These are phyloP conservation scores for Mystacornis crossleyi DNA, from an alignment of 2,113 vertebrate genomes.

Conservation along the genomic window DNA sequence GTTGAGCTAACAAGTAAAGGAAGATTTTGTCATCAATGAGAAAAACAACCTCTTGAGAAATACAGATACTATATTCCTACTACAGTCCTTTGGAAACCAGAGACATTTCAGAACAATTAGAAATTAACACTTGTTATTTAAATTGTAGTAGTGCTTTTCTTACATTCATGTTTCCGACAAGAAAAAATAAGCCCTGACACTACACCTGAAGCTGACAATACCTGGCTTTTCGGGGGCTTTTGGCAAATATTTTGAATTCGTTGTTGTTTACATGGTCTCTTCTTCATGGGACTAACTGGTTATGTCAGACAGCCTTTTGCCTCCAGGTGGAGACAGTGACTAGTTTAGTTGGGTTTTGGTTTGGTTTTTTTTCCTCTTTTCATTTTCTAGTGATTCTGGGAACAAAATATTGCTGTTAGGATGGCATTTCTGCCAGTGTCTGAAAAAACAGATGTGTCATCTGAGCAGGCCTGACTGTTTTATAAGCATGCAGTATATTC, in stretches of 20 bases:
- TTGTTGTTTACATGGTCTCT: background rate
- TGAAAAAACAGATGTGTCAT: slow-evolving; percentile 27
- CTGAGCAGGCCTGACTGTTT: background rate
- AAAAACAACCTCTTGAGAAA: background rate
- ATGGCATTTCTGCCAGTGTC: background rate
- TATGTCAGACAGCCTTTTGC: background rate
- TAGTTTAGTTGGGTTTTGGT: background rate
- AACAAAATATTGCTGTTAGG: background rate
- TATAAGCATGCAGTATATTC: slow-evolving; percentile 25
- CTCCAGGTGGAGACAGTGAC: background rate
- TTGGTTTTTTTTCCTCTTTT: background rate
- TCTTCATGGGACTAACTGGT: background rate
- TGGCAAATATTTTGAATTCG: background rate
- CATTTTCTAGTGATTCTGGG: background rate
- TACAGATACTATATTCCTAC: background rate
- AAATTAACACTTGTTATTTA: background rate
- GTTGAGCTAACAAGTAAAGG: background rate
- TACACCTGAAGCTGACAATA: background rate
- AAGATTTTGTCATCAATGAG: background rate
- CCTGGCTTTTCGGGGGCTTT: background rate
- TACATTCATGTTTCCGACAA: background rate
- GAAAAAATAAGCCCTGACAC: background rate
- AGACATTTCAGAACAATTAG: background rate
- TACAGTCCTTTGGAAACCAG: background rate
- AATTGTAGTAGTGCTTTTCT: background rate